Evolutionary conservation across 1,140 invertebrate species (phyloP).

Genomic region (Dysdera silvatica): DNA sequence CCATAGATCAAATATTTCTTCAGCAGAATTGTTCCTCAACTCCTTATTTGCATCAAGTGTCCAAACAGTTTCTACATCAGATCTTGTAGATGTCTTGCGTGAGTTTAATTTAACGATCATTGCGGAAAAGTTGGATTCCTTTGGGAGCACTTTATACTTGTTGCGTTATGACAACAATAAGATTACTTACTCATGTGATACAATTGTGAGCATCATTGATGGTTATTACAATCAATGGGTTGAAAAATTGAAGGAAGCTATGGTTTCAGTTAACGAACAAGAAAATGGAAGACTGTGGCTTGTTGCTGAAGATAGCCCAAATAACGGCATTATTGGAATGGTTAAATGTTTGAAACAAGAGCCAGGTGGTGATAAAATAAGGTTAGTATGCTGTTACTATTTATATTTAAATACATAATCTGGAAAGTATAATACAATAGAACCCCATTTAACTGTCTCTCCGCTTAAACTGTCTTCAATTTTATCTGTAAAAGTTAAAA

Average conservation of each 20-base stretch:
- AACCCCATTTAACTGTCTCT: no score
- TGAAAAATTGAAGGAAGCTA: slow-evolving; percentile 27
- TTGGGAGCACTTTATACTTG: background rate
- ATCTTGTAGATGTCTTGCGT: background rate
- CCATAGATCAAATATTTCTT: background rate
- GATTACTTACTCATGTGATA: slow-evolving; percentile 68
- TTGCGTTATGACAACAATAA: slow-evolving; percentile 71
- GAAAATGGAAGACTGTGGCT: slow-evolving; percentile 33
- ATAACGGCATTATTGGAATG: slow-evolving; percentile 68
- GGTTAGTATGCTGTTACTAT: slow-evolving; percentile 43
- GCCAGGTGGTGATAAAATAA: slow-evolving; percentile 63
- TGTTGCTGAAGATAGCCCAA: slow-evolving; percentile 40
- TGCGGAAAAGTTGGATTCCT: slow-evolving; percentile 7
- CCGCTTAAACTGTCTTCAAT: no score
- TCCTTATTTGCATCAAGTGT: background rate
- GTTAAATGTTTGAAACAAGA: slow-evolving; percentile 81
- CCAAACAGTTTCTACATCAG: background rate
- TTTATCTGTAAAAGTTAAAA: no score
- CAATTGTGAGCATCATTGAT: slow-evolving; percentile 33
- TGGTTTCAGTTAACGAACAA: slow-evolving; percentile 21
- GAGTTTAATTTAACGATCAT: background rate
- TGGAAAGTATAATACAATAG: no score
- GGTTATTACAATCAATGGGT: slow-evolving; percentile 28
- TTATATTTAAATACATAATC: no score
- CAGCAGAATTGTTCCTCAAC: background rate